These are phyloP conservation scores for Stegostoma tigrinum DNA, from an alignment of 2,113 vertebrate species.

Conservation along the genomic window DNA sequence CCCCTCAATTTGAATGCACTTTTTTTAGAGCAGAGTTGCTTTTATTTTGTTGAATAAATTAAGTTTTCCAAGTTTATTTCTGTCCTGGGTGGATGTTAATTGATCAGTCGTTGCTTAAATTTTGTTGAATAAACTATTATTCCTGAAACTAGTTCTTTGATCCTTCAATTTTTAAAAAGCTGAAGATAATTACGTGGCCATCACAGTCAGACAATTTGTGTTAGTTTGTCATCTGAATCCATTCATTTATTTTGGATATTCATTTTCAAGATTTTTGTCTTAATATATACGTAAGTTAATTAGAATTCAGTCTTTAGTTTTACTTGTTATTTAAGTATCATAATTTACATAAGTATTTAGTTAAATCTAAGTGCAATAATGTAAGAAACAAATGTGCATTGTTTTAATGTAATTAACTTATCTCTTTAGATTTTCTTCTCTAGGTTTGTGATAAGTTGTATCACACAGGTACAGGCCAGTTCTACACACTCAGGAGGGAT, in stretches of 20 bases:
- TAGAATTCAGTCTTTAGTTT: slow-evolving; percentile 58
- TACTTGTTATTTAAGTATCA: slow-evolving; percentile 61
- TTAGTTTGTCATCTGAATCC: slow-evolving; percentile 96
- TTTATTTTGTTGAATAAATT: neutral
- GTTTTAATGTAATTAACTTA: slow-evolving; percentile 95
- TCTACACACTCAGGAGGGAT: slow-evolving; percentile 62
- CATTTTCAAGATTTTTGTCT: slow-evolving; percentile 64
- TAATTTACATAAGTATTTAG: slow-evolving; percentile 70
- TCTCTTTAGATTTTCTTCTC: slow-evolving; percentile 97
- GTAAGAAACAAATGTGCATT: slow-evolving; percentile 94
- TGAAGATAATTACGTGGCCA: neutral
- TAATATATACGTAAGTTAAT: slow-evolving; percentile 53
- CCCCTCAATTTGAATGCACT: neutral
- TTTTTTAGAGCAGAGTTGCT: neutral
- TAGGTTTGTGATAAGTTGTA: slow-evolving; percentile 87
- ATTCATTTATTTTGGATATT: slow-evolving; percentile 45
- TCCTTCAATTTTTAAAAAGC: neutral
- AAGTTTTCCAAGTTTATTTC: neutral
- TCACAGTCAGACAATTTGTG: slow-evolving; percentile 42
- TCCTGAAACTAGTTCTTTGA: neutral
- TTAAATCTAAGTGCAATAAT: slow-evolving; percentile 76
- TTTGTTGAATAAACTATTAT: neutral
- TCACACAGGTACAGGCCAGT: slow-evolving; percentile 99
- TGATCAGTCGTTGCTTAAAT: neutral
- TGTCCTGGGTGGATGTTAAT: neutral